A percentile compares a stretch with the other conserved stretches of the same genome.
phyloP scores from a whole-genome alignment of 2,888 invertebrate species.

The Ectropis crepuscularia region DNA sequence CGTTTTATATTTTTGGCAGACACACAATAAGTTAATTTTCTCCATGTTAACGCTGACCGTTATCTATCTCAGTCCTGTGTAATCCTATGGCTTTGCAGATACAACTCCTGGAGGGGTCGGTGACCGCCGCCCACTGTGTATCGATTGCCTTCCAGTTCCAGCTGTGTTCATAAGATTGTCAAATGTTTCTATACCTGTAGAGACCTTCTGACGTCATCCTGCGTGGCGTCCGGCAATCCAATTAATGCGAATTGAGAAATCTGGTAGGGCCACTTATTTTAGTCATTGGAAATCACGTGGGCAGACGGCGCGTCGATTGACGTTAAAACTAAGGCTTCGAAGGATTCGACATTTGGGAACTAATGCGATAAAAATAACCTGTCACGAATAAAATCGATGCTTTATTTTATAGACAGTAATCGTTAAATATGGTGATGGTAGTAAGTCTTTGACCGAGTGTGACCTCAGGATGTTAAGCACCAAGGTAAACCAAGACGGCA shows the following conservation, averaged over 20 bases:
- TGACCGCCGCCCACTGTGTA: conserved; percentile 60
- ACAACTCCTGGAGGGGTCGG: conserved; percentile 50
- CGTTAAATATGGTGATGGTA: no score
- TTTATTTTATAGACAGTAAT: no score
- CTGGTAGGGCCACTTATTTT: conserved; percentile 38
- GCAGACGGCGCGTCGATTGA: conserved; percentile 22
- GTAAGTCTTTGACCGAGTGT: no score
- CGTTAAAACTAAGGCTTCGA: conserved; percentile 28
- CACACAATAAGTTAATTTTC: background rate
- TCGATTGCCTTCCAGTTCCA: conserved; percentile 48
- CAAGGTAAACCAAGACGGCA: no score
- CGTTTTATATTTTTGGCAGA: conserved; percentile 7
- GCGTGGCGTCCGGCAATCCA: conserved; percentile 41
- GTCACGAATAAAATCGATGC: background rate
- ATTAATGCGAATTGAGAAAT: conserved; percentile 41
- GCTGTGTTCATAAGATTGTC: conserved; percentile 36
- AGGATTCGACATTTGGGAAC: conserved; percentile 22
- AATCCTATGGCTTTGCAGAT: conserved; percentile 32
- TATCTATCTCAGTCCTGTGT: conserved; percentile 10
- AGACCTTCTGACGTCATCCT: conserved; percentile 35
- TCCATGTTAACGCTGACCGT: background rate
- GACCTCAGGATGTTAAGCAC: no score
- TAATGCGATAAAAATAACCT: conserved; percentile 10
- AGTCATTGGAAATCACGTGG: conserved; percentile 38
- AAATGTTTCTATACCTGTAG: conserved; percentile 30